Conservation (phyloP, 2,888 invertebrate species). For the Prosapia bicincta region DNA sequence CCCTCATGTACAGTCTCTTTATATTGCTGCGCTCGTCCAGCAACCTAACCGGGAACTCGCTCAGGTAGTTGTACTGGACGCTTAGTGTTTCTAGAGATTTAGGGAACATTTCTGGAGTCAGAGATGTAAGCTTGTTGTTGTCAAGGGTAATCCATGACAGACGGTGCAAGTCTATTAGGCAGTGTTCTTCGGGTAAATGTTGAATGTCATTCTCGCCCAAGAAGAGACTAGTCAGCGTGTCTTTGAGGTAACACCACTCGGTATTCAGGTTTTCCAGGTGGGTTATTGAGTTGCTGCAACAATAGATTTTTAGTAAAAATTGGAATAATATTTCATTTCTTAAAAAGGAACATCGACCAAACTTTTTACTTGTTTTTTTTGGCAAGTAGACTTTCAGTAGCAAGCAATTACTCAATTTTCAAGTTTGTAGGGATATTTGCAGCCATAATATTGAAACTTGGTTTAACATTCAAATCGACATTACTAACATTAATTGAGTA, state of each 20-base stretch:
- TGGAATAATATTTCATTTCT: no score
- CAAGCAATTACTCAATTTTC: no score
- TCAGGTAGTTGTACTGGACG: slow-evolving; percentile 68
- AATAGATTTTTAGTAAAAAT: no score
- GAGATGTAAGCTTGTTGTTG: slow-evolving; percentile 63
- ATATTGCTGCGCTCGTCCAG: slow-evolving; percentile 44
- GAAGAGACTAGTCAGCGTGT: slow-evolving; percentile 72
- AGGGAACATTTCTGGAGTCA: slow-evolving; percentile 62
- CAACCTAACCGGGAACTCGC: slow-evolving; percentile 66
- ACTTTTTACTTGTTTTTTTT: no score
- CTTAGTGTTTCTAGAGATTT: slow-evolving; percentile 65
- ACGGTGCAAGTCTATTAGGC: slow-evolving; percentile 62
- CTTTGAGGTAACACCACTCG: slow-evolving; percentile 74
- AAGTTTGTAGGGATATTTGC: no score
- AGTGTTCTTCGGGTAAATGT: slow-evolving; percentile 54
- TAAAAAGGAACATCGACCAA: no score
- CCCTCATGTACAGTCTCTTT: slow-evolving; percentile 49
- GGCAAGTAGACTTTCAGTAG: no score
- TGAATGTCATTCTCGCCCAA: slow-evolving; percentile 78
- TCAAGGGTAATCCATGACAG: slow-evolving; percentile 65
- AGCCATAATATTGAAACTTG: no score
- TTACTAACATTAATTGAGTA: no score
- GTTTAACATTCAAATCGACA: no score
- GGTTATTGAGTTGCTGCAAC: slow-evolving; percentile 73
- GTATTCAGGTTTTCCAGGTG: slow-evolving; percentile 57